Evolutionary conservation across 2,797 vertebrate genomes (phyloP), one percentile per base, ranked within the genome.

Genomic region (Gymnothorax javanicus): DNA sequence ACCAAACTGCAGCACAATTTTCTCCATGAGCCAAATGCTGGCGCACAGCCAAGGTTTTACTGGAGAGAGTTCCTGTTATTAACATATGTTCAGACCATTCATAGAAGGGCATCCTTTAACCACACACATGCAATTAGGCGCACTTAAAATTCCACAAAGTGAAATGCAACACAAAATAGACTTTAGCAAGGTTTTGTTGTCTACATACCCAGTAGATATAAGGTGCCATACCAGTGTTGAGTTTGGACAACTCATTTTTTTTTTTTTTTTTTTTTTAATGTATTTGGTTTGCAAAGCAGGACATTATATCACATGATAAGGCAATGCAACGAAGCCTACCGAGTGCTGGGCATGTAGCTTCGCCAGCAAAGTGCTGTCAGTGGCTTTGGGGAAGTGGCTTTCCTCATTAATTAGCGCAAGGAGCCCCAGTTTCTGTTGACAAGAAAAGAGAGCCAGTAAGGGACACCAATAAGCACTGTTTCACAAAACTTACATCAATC

Each of bases 311-410:
- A 59, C n/a, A 82, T 6, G 20, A 56, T 33, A 83, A 57, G 25
- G 54, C 11, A 13, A 17, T 60, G 85, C 15, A 6, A 84, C 9
- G 11, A 25, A 25, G 94, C 97, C 3, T 95, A 99, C 98, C 0
- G 96, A 95, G 87, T 99, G 98, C 79, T 99, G 98, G 79, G 91
- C 94, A 91, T 99, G 98, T 71, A 99, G 90, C 85, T 99, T 99
- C 93, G 97, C 98, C 94, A 99, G 90, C 67, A 99, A 94, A 1
- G 98, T 99, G 86, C 91, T 94, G 86, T 99, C 98, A 0, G 98
- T 99, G 87, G 97, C 98, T 93, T 98, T 98, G 79, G 98, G 98
- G 92, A 99, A 99, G 93, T 99, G 98, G 89, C 98, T 99, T 93
- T 99, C 98, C 95, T 99, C 98, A 50, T 99, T 99, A 92, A 99